Evolutionary conservation across 2,888 invertebrate genomes (phyloP).

Genomic region (Latheticus oryzae): DNA sequence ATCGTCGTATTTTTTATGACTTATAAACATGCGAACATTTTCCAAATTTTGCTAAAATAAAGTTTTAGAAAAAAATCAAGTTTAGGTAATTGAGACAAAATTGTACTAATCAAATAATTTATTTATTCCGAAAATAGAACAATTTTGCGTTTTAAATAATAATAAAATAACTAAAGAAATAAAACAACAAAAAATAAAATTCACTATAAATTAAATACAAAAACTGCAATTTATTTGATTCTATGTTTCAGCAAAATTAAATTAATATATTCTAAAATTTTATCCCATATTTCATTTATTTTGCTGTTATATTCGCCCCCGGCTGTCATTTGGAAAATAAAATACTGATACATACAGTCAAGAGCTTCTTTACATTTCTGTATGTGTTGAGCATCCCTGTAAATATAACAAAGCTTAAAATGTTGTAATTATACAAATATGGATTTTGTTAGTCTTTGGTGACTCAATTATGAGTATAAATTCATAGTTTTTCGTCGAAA

Average conservation of each 20-base stretch:
- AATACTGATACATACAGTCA: slow-evolving; percentile 55
- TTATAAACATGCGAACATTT: too few relatives aligned
- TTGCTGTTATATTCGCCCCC: slow-evolving; percentile 50
- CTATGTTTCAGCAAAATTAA: slow-evolving; percentile 44
- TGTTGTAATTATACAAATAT: too few relatives aligned
- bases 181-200: background rate
- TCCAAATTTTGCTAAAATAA: too few relatives aligned
- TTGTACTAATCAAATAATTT: too few relatives aligned
- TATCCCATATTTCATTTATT: slow-evolving; percentile 53
- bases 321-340: slow-evolving; percentile 59
- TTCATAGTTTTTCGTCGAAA: too few relatives aligned
- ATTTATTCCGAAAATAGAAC: too few relatives aligned
- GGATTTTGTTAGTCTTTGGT: too few relatives aligned
- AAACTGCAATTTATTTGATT: slow-evolving; percentile 19
- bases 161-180: slow-evolving; percentile 5
- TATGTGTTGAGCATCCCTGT: slow-evolving; percentile 67
- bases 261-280: slow-evolving; percentile 50
- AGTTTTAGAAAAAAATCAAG: too few relatives aligned
- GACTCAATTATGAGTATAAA: too few relatives aligned
- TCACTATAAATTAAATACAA: slow-evolving; percentile 1
- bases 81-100: too few relatives aligned
- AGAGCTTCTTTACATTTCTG: slow-evolving; percentile 58
- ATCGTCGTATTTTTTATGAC: too few relatives aligned
- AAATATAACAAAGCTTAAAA: slow-evolving; percentile 60
- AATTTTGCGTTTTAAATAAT: too few relatives aligned